Percentiles rank a stretch among this genome's conserved stretches.
phyloP scores from a whole-genome alignment of 2,888 invertebrate species.

The Sarcophaga caerulescens region DNA sequence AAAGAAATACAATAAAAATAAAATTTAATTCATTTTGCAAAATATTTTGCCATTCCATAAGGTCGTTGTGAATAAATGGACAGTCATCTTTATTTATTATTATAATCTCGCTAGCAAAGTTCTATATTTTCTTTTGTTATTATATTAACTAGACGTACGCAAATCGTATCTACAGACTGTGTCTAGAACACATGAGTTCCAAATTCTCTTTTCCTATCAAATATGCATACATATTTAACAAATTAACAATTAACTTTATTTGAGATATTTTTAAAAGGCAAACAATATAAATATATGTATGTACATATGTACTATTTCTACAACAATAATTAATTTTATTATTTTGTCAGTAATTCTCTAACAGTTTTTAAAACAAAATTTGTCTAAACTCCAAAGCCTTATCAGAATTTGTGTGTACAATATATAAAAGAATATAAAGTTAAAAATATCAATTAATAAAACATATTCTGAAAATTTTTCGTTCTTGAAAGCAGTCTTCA shows the following conservation, averaged over 20 bases:
- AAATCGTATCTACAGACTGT: background rate
- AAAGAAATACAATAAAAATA: background rate
- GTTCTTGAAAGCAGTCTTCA: no score
- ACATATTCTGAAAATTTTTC: no score
- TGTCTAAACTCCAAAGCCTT: no score
- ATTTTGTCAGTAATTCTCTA: no score
- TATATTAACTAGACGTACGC: background rate
- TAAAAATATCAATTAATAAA: no score
- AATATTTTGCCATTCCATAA: background rate
- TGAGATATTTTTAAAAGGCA: background rate
- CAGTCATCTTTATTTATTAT: background rate
- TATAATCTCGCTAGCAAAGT: background rate
- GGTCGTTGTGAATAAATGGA: background rate
- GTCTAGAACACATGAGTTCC: background rate
- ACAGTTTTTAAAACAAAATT: no score
- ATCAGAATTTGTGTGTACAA: no score
- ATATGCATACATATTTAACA: background rate
- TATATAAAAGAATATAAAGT: no score
- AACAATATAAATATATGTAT: no score
- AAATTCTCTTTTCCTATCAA: background rate
- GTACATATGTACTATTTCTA: no score
- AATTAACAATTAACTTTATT: background rate
- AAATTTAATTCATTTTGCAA: background rate
- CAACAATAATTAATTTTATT: no score
- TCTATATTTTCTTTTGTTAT: conserved; percentile 1